Percentiles rank a stretch among this genome's conserved stretches.
Evolutionary conservation across 1,140 invertebrate genomes (phyloP).

Genomic region (Trichonephila clavata): DNA sequence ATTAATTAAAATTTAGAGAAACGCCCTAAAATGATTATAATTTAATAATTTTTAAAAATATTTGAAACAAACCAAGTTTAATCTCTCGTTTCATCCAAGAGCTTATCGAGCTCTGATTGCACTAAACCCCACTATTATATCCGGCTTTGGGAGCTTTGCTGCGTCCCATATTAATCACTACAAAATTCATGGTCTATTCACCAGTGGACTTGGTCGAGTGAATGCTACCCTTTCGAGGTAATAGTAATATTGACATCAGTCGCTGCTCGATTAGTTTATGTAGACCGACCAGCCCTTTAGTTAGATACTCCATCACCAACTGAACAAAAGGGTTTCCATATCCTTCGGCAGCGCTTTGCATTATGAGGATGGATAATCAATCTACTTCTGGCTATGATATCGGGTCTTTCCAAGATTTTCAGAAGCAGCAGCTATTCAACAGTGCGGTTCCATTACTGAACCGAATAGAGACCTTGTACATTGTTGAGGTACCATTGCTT

Average conservation of each 20-base stretch:
- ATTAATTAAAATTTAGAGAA: no score
- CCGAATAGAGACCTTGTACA: neutral
- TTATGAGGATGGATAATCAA: slow-evolving; percentile 14
- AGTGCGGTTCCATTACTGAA: neutral
- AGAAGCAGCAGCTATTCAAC: neutral
- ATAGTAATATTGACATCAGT: slow-evolving; percentile 24
- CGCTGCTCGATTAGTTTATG: slow-evolving; percentile 18
- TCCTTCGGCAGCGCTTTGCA: neutral
- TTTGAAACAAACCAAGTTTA: neutral
- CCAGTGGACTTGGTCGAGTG: neutral
- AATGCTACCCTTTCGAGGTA: neutral
- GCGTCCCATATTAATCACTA: neutral
- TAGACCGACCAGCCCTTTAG: neutral
- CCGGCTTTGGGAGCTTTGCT: neutral
- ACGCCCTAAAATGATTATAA: neutral
- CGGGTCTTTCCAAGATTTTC: slow-evolving; percentile 5
- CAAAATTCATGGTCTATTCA: neutral
- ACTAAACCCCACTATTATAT: neutral
- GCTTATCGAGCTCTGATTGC: neutral
- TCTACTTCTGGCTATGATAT: slow-evolving; percentile 20
- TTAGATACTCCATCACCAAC: slow-evolving; percentile 11
- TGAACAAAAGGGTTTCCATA: slow-evolving; percentile 27
- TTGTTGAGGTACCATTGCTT: neutral
- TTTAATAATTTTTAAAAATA: neutral
- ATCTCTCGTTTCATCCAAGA: neutral